Percentiles rank a stretch among this genome's conserved stretches.
These are phyloP conservation scores for Zaprionus kolodkinae DNA, from an alignment of 1,140 invertebrate species.

Conservation along the genomic window DNA sequence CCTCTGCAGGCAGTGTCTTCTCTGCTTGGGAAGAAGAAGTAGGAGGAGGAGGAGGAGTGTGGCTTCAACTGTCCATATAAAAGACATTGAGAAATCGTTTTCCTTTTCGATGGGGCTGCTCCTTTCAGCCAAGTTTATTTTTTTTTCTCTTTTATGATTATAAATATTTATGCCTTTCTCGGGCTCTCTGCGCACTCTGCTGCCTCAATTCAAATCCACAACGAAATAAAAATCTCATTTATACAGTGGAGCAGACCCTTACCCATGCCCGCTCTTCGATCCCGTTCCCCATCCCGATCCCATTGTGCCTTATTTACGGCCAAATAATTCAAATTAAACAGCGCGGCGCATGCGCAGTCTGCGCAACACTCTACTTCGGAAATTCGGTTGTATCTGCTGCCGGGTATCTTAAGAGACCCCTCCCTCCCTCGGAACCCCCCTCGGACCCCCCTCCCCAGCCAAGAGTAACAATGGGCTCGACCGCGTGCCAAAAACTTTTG, in stretches of 20 bases:
- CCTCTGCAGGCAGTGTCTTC: conserved; percentile 41
- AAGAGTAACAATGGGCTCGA: conserved; percentile 40
- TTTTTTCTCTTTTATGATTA: conserved; percentile 57
- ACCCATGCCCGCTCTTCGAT: background rate
- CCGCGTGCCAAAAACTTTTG: conserved; percentile 75
- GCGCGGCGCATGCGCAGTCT: conserved; percentile 43
- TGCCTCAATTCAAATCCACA: conserved; percentile 57
- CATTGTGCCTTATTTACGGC: conserved; percentile 80
- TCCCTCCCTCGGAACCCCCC: background rate
- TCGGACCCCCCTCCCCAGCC: conserved; percentile 8
- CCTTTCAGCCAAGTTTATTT: conserved; percentile 57
- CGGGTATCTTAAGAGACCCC: background rate
- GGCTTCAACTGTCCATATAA: conserved; percentile 58
- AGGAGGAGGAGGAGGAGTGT: background rate
- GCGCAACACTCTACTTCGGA: conserved; percentile 1
- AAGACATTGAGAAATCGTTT: conserved; percentile 83
- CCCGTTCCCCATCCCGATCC: conserved; percentile 18
- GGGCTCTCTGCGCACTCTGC: conserved; percentile 9
- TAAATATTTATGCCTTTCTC: conserved; percentile 75
- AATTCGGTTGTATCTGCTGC: conserved; percentile 40
- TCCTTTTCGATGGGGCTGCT: conserved; percentile 64
- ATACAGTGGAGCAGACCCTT: conserved; percentile 29
- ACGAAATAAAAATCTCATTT: conserved; percentile 73
- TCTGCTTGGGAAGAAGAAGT: no score
- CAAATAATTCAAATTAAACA: conserved; percentile 81